Evolutionary conservation across 2,888 invertebrate species (phyloP).

Genomic region (Ochropacha duplaris): DNA sequence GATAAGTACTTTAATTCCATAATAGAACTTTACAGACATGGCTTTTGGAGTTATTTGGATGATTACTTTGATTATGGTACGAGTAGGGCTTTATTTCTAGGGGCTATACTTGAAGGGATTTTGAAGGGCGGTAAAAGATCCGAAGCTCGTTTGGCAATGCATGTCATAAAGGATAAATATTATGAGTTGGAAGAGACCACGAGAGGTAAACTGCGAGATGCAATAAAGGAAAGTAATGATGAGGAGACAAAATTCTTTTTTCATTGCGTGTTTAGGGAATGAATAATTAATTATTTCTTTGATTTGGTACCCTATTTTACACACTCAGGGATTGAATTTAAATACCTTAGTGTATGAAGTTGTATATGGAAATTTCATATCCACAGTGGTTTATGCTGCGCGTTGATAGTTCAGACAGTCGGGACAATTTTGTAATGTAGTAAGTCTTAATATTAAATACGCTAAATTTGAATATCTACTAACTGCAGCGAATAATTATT

Average conservation of each 20-base stretch:
- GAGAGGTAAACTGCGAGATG: neutral
- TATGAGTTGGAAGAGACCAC: neutral
- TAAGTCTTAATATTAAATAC: no score
- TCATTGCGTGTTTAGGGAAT: neutral
- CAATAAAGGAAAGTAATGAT: neutral
- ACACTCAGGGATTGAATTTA: no score
- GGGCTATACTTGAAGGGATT: neutral
- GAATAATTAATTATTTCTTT: neutral
- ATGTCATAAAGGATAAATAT: neutral
- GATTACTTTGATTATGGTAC: slow-evolving; percentile 13
- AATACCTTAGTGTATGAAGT: no score
- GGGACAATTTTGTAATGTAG: no score
- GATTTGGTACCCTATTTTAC: no score
- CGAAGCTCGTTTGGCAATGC: neutral
- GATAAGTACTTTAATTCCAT: slow-evolving; percentile 48
- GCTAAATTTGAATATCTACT: no score
- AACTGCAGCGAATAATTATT: no score
- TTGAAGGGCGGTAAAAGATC: neutral
- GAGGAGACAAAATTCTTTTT: neutral
- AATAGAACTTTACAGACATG: slow-evolving; percentile 37
- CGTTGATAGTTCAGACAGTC: no score
- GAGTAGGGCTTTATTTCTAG: neutral
- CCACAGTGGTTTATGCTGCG: no score
- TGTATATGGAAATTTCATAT: no score
- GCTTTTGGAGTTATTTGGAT: slow-evolving; percentile 31